Evolutionary conservation across 1,140 invertebrate species (phyloP).

Genomic region (Manduca sexta): DNA sequence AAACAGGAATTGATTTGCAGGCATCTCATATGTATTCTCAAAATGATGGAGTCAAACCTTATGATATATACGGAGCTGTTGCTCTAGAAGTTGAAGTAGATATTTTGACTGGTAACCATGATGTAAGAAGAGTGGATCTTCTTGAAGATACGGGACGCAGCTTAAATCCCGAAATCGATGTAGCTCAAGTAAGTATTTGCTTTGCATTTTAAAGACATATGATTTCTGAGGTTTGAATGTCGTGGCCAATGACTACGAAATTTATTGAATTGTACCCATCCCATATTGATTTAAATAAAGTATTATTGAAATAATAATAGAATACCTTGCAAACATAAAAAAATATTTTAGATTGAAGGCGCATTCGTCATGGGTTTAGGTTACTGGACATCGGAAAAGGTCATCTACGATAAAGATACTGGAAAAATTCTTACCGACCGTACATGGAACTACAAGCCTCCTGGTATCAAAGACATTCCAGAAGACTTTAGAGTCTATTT

Average conservation of each 20-base stretch:
- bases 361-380: slow-evolving; percentile 92
- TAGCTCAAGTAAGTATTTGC: slow-evolving; percentile 82
- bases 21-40: slow-evolving; percentile 77
- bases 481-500: slow-evolving; percentile 87
- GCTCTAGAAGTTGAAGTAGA: slow-evolving; percentile 85
- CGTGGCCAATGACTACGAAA: too few species aligned
- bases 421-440: slow-evolving; percentile 82
- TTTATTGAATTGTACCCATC: too few species aligned
- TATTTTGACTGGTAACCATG: slow-evolving; percentile 84
- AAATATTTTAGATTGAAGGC: slow-evolving; percentile 78
- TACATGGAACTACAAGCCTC: slow-evolving; percentile 91
- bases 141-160: slow-evolving; percentile 85
- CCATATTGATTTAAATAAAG: too few species aligned
- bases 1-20: slow-evolving; percentile 76
- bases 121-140: slow-evolving; percentile 81
- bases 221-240: too few species aligned
- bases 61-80: slow-evolving; percentile 77
- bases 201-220: too few species aligned
- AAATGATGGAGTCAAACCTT: slow-evolving; percentile 72
- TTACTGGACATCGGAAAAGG: slow-evolving; percentile 84
- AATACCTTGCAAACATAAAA: too few species aligned
- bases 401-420: slow-evolving; percentile 78
- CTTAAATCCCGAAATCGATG: slow-evolving; percentile 84
- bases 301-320: too few species aligned
- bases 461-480: slow-evolving; percentile 89